Conservation (phyloP, 2,888 invertebrate genomes). For the Netelia melanura region DNA sequence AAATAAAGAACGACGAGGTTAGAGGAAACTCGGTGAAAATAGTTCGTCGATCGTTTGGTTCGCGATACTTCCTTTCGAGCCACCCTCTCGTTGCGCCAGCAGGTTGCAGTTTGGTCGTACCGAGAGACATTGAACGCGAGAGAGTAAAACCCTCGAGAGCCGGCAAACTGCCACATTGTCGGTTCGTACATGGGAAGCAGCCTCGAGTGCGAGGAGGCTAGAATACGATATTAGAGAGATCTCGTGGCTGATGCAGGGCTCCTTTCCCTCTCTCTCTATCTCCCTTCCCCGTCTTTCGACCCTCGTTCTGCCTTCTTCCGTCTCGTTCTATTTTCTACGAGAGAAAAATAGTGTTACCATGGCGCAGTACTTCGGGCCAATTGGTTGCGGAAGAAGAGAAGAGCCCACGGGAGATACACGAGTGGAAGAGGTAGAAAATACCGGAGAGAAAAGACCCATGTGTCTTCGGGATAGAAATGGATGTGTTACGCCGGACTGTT, state of each 20-base stretch:
- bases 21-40: slow-evolving; percentile 1
- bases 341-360: slow-evolving; percentile 28
- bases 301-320: background rate
- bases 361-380: slow-evolving; percentile 57
- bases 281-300: slow-evolving; percentile 22
- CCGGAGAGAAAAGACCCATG: slow-evolving; percentile 14
- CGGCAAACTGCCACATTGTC: slow-evolving; percentile 58
- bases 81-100: slow-evolving; percentile 1
- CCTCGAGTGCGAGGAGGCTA: slow-evolving; percentile 26
- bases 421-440: slow-evolving; percentile 1
- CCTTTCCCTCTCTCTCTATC: slow-evolving; percentile 16
- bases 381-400: slow-evolving; percentile 62
- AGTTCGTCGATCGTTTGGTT: slow-evolving; percentile 37
- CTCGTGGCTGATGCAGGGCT: slow-evolving; percentile 42
- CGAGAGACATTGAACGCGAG: slow-evolving; percentile 41
- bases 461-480: slow-evolving; percentile 27
- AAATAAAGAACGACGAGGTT: background rate
- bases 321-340: slow-evolving; percentile 2
- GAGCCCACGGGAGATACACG: slow-evolving; percentile 48
- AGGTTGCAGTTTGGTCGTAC: slow-evolving; percentile 28
- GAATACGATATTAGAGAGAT: slow-evolving; percentile 63
- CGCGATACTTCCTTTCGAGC: slow-evolving; percentile 31
- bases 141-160: slow-evolving; percentile 36
- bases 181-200: slow-evolving; percentile 24
- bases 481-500: slow-evolving; percentile 39